Percentiles rank a stretch among this genome's conserved stretches.
Evolutionary conservation across 1,140 invertebrate species (phyloP).

Genomic region (Macrotrachela quadricornifera): DNA sequence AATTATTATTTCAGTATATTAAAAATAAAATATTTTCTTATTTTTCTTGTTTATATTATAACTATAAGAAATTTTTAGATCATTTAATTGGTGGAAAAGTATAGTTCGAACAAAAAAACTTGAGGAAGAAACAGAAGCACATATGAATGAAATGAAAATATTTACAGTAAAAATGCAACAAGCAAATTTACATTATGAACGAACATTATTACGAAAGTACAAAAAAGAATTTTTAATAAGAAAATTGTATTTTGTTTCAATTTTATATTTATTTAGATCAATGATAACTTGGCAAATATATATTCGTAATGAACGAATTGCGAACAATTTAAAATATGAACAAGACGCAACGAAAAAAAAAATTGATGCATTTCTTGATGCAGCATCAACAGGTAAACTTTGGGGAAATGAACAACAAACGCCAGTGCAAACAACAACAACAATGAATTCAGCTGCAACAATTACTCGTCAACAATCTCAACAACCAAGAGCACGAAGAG

Average conservation of each 20-base stretch:
- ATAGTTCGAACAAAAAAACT: neutral
- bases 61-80: neutral
- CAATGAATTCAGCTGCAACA: too few relatives aligned
- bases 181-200: conserved; percentile 16
- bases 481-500: too few relatives aligned
- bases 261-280: neutral
- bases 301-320: conserved; percentile 14
- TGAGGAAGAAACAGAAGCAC: neutral
- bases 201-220: conserved; percentile 14
- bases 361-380: conserved; percentile 20
- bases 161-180: conserved; percentile 12
- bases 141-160: neutral
- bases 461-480: too few relatives aligned
- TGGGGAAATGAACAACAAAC: conserved; percentile 7
- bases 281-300: conserved; percentile 19
- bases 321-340: conserved; percentile 13
- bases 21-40: too few relatives aligned
- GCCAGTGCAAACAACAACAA: too few relatives aligned
- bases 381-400: conserved; percentile 17
- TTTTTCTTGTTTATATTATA: too few relatives aligned
- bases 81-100: conserved; percentile 8
- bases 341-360: conserved; percentile 20
- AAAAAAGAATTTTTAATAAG: too few relatives aligned
- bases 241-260: neutral
- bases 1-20: conserved; percentile 10